Conservation (phyloP, 2,888 invertebrate genomes). For the Cantharis nigra region DNA sequence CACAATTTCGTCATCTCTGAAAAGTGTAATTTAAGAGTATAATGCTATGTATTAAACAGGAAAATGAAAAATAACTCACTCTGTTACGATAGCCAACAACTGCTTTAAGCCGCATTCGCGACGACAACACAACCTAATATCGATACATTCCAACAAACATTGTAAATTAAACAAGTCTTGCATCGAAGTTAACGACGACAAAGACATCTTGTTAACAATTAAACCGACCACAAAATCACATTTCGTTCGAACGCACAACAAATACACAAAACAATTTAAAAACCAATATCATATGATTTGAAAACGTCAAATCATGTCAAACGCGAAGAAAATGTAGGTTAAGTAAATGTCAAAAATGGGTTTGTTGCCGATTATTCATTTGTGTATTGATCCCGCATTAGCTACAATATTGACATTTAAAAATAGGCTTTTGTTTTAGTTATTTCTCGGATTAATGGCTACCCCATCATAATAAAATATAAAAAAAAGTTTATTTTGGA, state of each 20-base stretch:
- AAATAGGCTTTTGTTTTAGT: background rate
- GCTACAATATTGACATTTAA: background rate
- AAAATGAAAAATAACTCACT: constrained; percentile 36
- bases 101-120: constrained; percentile 55
- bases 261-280: background rate
- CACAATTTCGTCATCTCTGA: constrained; percentile 52
- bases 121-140: constrained; percentile 50
- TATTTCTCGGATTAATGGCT: background rate
- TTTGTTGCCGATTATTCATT: background rate
- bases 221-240: background rate
- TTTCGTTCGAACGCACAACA: background rate
- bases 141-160: constrained; percentile 51
- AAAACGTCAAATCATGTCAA: background rate
- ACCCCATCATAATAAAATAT: too few relatives aligned
- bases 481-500: too few relatives aligned
- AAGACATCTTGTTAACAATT: background rate
- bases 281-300: background rate
- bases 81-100: constrained; percentile 50
- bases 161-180: constrained; percentile 52
- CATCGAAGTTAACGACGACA: constrained; percentile 27
- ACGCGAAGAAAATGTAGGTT: background rate
- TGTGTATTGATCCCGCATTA: background rate
- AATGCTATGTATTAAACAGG: background rate
- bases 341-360: background rate
- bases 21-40: constrained; percentile 13